phyloP scores from a whole-genome alignment of 1,140 invertebrate species.

The Heliothis virescens region DNA sequence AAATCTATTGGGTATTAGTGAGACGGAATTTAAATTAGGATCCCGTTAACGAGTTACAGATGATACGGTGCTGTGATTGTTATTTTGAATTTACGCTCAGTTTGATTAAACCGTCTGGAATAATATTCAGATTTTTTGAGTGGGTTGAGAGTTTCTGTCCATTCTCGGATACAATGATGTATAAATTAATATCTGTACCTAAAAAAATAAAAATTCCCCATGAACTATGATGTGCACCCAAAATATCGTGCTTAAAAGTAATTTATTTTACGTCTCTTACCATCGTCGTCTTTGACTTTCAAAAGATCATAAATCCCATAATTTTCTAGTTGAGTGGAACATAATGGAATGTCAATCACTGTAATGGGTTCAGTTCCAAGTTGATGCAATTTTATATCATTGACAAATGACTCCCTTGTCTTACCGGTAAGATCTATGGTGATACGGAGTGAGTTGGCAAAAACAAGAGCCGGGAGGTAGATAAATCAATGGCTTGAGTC shows the following conservation, averaged over 20 bases:
- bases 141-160: background rate
- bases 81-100: background rate
- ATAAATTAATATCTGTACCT: too few relatives aligned
- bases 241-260: too few relatives aligned
- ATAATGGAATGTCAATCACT: conserved; percentile 21
- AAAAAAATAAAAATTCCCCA: too few relatives aligned
- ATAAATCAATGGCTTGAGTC: background rate
- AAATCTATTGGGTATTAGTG: conserved; percentile 43
- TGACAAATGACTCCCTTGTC: background rate
- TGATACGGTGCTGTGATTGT: background rate
- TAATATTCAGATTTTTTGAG: background rate
- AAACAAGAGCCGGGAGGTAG: background rate
- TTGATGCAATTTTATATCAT: background rate
- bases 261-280: too few relatives aligned
- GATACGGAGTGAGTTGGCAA: background rate
- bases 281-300: background rate
- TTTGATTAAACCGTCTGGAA: background rate
- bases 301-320: background rate
- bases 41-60: background rate
- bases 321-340: background rate
- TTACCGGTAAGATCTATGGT: background rate
- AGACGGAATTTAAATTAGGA: conserved; percentile 38
- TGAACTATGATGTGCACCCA: too few relatives aligned
- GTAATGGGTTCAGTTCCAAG: too few relatives aligned
- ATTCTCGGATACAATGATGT: too few relatives aligned